Evolutionary conservation across 2,797 vertebrate species (phyloP), one percentile per base, ranked within the genome.

Genomic region (Echiichthys vipera): DNA sequence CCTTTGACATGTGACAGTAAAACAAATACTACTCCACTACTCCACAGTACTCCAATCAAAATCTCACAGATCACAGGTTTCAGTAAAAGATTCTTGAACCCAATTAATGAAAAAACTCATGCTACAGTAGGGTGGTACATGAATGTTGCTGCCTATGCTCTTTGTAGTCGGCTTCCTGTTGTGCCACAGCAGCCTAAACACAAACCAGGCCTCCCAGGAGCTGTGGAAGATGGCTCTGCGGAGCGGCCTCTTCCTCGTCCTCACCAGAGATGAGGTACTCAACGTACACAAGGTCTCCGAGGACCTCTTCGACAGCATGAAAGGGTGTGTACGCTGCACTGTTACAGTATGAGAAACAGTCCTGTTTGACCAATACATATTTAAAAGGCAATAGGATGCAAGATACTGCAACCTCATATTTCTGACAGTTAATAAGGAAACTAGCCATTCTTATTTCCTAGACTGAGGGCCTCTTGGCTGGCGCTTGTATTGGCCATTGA

Each of bases 211-310:
- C 6, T 97, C 96, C 50, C 95, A 93, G 91, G 95, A 95, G 29
- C 91, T 99, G 81, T 99, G 98, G 98, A 96, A 97, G 83, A 88
- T 92, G 90, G 96, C 93, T 13, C 94, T 99, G 59, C 95, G 95
- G 65, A 95, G 96, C 0, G 94, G 97, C 15, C 82, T 97, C 49
- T 95, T 92, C 75, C 36, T 98, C 85, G 93, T 90, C 29, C 93
- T 99, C 22, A 91, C 95, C 81, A 93, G 97, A 20, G 97, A 98
- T 0, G 97, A 99, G 45, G 78, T 91, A 0, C 65, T 99, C 0
- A 94, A 94, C 68, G 92, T 97, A 80, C 97, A 99, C 91, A 98
- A 96, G 50, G 93, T 97, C 80, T 92, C 96, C 0, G 98, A 99
- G 88, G 98, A 99, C 47, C 91, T 96, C 68, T 94, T 98, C 0